These are phyloP conservation scores for Philereme transversata DNA, from an alignment of 2,888 invertebrate genomes.

Conservation along the genomic window DNA sequence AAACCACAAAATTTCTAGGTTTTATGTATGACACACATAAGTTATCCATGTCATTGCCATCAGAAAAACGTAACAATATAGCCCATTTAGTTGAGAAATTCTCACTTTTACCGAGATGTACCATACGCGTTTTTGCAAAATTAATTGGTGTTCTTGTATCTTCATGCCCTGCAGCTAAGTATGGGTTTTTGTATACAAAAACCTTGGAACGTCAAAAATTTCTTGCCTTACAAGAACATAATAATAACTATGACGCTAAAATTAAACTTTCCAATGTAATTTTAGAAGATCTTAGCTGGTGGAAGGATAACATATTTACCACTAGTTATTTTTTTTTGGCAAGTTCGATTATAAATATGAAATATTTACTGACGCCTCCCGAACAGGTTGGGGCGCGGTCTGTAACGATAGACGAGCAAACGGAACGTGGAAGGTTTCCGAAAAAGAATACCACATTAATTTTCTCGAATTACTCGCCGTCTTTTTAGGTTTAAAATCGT, in stretches of 20 bases:
- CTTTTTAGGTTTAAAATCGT: constrained; percentile 11
- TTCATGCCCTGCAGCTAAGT: constrained; percentile 31
- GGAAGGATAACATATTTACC: constrained; percentile 3
- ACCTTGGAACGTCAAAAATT: constrained; percentile 2
- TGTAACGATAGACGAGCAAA: constrained; percentile 1
- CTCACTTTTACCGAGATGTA: constrained; percentile 4
- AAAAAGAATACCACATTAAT: constrained; percentile 3
- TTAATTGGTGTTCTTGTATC: constrained; percentile 27
- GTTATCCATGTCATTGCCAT: constrained; percentile 17
- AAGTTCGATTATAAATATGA: background rate
- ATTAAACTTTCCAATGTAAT: background rate
- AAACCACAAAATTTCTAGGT: background rate
- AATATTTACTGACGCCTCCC: constrained; percentile 11
- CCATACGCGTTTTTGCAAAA: constrained; percentile 30
- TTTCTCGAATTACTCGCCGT: constrained; percentile 9
- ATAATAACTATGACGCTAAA: constrained; percentile 8
- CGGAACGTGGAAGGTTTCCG: background rate
- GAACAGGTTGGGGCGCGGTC: constrained; percentile 5
- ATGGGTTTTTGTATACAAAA: constrained; percentile 6
- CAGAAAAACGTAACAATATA: constrained; percentile 26
- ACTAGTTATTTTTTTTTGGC: background rate
- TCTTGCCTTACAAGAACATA: background rate
- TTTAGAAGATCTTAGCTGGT: constrained; percentile 5
- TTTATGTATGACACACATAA: constrained; percentile 1
- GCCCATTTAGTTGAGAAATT: constrained; percentile 14